Evolutionary conservation across 1,140 invertebrate genomes (phyloP), one percentile per base, ranked within the genome.

Genomic region (Leptinotarsa undecemlineata): DNA sequence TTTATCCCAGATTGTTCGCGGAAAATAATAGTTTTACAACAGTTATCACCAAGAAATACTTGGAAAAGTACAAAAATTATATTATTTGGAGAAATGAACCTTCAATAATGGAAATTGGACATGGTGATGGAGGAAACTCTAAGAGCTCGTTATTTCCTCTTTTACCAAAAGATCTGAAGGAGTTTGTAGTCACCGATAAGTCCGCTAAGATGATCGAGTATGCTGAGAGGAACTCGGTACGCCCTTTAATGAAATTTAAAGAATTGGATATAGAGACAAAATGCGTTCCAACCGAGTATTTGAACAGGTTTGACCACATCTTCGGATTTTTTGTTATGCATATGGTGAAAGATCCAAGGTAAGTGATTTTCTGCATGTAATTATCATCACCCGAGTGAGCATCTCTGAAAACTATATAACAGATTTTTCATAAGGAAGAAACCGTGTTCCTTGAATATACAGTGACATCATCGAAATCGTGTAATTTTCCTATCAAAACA

Each of bases 181-280:
- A 69, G 57, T 57, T 74, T 23, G 15, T 47, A 61, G 73, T 57
- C 0, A 57, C 62, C 48, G 73, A 74, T 61, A n/a, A 69, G 4
- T 69, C 68, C 15, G 48, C 42, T 62, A 57, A 74, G 62, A 70
- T 70, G 67, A 70, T 74, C 21, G 57, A 70, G 13, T 69, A 74
- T 57, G 73, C 73, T 2, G 3, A 74, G 60, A 19, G 1, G 5
- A 62, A 69, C 61, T 62, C 68, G 0, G 21, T 19, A 6, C 26
- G 17, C 15, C 19, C 68, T 5, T 20, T 61, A 42, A 47, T 69
- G 3, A 23, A 20, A 69, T 69, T 62, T 26, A 20, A 17, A 69
- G 14, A 47, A 63, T n/a, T 74, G 13, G 60, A 74, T 69, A n/a
- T 74, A 19, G 19, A 14, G 1, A 26, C 62, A 5, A 20, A 64